A percentile compares a stretch with the other conserved stretches of the same genome.
Conservation (phyloP, 1,140 invertebrate genomes). For the Lucilia cuprina region DNA sequence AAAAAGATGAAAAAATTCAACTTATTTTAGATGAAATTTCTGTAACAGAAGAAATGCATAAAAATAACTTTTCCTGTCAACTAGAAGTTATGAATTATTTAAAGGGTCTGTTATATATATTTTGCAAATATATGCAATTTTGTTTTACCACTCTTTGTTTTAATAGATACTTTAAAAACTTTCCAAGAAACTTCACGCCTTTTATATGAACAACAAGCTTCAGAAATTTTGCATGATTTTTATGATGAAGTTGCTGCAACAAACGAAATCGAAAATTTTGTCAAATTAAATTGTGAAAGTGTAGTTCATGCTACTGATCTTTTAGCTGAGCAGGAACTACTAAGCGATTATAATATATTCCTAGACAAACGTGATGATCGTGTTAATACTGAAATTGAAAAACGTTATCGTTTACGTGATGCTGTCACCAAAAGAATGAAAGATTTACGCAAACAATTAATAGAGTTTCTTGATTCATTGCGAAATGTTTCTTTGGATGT, state of each 20-base stretch:
- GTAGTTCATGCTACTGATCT: constrained; percentile 54
- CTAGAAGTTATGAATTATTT: constrained; percentile 54
- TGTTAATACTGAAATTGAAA: constrained; percentile 52
- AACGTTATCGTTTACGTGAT: constrained; percentile 50
- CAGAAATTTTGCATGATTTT: constrained; percentile 50
- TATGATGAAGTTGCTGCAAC: constrained; percentile 49
- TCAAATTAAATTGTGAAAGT: constrained; percentile 50
- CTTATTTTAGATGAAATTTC: constrained; percentile 50
- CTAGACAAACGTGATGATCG: constrained; percentile 51
- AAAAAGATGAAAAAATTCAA: constrained; percentile 50
- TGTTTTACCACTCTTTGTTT: not conserved
- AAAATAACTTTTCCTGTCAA: constrained; percentile 43
- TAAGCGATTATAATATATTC: constrained; percentile 50
- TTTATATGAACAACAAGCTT: constrained; percentile 50
- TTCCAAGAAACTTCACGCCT: constrained; percentile 43
- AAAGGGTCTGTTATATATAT: constrained; percentile 14
- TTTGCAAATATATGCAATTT: not conserved
- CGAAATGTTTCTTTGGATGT: constrained; percentile 50
- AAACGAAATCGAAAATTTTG: constrained; percentile 47
- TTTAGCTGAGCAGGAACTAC: constrained; percentile 44
- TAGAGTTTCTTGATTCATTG: constrained; percentile 49
- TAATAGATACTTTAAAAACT: constrained; percentile 44
- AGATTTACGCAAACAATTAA: constrained; percentile 47
- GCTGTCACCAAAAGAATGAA: constrained; percentile 48
- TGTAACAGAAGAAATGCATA: constrained; percentile 47